Evolutionary conservation across 2,888 invertebrate species (phyloP).

Genomic region (Magallana nippona): DNA sequence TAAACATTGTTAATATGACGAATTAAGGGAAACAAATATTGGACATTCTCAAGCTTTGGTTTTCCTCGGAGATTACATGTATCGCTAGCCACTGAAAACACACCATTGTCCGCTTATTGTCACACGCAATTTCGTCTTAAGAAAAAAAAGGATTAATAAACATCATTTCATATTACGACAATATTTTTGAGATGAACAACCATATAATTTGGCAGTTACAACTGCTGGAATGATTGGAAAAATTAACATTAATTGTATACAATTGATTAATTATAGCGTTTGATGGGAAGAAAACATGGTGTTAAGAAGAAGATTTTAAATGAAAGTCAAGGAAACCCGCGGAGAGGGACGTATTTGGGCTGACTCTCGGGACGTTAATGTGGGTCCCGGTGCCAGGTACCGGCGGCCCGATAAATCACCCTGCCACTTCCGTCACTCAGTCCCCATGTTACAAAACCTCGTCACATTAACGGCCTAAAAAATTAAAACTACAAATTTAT

Average conservation of each 20-base stretch:
- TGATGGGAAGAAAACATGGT: background rate
- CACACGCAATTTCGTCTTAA: too few relatives aligned
- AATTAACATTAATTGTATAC: background rate
- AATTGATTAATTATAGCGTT: conserved; percentile 5
- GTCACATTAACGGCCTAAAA: conserved; percentile 7
- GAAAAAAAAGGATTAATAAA: too few relatives aligned
- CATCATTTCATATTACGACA: too few relatives aligned
- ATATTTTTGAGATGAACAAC: too few relatives aligned
- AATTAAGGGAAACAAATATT: background rate
- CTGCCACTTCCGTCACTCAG: background rate
- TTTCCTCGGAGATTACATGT: too few relatives aligned
- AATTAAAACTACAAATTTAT: conserved; percentile 15
- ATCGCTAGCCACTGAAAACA: too few relatives aligned
- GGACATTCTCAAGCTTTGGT: too few relatives aligned
- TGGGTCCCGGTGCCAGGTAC: conserved; percentile 29
- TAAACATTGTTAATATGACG: conserved; percentile 8
- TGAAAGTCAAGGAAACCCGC: background rate
- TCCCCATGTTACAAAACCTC: conserved; percentile 11
- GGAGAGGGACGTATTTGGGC: conserved; percentile 5
- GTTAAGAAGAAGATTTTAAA: background rate
- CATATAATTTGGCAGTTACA: background rate
- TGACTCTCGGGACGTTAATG: conserved; percentile 7
- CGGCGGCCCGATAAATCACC: conserved; percentile 19
- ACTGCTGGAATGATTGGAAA: background rate
- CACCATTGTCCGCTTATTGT: too few relatives aligned